These are phyloP conservation scores for Isaurus tuberculatus DNA, from an alignment of 92 coral and sea anemone species.

Conservation along the genomic window DNA sequence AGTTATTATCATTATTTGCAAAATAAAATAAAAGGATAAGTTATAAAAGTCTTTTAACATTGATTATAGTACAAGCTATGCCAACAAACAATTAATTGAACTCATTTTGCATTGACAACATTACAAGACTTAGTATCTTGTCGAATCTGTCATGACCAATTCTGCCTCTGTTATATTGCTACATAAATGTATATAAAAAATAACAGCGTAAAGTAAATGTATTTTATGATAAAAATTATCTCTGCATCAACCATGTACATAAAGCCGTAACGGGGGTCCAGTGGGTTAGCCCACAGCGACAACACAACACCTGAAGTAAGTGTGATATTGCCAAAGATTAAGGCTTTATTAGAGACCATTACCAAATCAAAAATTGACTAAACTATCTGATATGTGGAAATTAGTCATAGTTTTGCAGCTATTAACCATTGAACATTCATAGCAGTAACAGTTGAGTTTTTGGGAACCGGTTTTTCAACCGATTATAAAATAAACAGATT, in stretches of 20 bases:
- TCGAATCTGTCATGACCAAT: conserved; percentile 4
- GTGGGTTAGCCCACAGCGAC: conserved; percentile 28
- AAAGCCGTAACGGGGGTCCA: conserved; percentile 21
- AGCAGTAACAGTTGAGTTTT: background rate
- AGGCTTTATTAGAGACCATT: background rate
- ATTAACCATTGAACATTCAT: background rate
- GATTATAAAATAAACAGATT: background rate
- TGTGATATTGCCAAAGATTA: background rate
- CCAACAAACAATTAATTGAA: background rate
- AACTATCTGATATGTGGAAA: background rate
- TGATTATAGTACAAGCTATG: background rate
- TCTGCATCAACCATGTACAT: conserved; percentile 37
- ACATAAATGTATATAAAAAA: background rate
- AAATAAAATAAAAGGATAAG: background rate
- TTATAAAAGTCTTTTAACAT: conserved; percentile 1
- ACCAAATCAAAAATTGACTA: background rate
- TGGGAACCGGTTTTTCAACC: background rate
- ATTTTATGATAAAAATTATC: background rate
- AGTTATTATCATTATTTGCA: background rate
- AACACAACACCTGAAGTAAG: conserved; percentile 15
- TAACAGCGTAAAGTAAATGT: background rate
- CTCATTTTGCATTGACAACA: background rate
- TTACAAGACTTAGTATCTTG: background rate
- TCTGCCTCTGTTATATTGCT: conserved; percentile 2
- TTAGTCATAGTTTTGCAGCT: background rate